phyloP scores from a whole-genome alignment of 1,140 invertebrate genomes.

The Brachionus asplanchnoidis region DNA sequence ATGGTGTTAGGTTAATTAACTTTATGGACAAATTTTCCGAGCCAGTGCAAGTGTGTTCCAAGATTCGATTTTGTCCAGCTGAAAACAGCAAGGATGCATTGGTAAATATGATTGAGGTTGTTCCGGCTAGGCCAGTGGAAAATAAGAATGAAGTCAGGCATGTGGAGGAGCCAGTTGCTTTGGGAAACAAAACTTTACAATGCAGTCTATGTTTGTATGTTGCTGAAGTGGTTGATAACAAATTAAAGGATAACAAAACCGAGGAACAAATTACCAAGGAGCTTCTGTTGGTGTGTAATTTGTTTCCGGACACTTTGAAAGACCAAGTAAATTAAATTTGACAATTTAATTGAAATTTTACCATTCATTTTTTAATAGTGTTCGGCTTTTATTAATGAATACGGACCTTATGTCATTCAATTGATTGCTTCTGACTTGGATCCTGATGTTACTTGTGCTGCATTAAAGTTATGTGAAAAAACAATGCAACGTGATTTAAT shows the following conservation, averaged over 20 bases:
- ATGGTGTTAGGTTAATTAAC: background rate
- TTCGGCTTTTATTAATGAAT: conserved; percentile 5
- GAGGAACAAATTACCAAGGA: conserved; percentile 26
- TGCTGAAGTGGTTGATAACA: background rate
- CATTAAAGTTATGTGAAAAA: conserved; percentile 30
- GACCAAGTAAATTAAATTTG: background rate
- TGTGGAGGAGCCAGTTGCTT: background rate
- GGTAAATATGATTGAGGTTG: conserved; percentile 8
- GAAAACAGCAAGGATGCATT: background rate
- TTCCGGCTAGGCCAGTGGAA: background rate
- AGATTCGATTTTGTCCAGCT: background rate
- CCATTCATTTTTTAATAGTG: background rate
- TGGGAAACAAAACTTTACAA: conserved; percentile 6
- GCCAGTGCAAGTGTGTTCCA: background rate
- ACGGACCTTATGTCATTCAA: conserved; percentile 35
- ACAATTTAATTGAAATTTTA: background rate
- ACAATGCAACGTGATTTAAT: background rate
- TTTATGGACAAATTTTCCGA: background rate
- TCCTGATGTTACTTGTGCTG: conserved; percentile 11
- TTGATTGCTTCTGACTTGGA: background rate
- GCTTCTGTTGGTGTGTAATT: conserved; percentile 26
- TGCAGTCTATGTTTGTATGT: conserved; percentile 36
- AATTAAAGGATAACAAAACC: conserved; percentile 34
- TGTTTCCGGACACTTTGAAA: conserved; percentile 1
- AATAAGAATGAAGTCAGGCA: background rate